phyloP scores from a whole-genome alignment of 2,797 vertebrate species.

The Rallus crepitans region DNA sequence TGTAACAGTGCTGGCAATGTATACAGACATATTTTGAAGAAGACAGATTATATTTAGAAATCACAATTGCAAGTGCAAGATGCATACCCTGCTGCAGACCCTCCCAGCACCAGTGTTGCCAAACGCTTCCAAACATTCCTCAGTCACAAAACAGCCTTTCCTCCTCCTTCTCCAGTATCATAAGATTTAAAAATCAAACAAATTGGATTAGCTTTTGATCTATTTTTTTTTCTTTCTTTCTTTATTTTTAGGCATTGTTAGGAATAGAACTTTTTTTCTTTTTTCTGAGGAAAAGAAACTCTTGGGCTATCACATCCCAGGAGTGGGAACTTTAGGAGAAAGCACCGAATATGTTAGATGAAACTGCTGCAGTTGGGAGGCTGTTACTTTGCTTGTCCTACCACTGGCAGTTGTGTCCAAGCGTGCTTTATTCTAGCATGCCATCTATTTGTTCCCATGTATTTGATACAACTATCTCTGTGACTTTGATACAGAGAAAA shows the following conservation, averaged over 20 bases:
- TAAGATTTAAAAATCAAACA: conserved; percentile 23
- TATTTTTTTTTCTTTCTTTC: not conserved
- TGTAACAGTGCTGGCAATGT: not conserved
- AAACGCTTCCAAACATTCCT: not conserved
- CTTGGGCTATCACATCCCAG: not conserved
- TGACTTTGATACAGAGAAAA: not conserved
- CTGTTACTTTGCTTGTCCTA: not conserved
- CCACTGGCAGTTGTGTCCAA: not conserved
- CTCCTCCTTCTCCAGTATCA: not conserved
- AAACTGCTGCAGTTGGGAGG: not conserved
- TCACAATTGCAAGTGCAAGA: not conserved
- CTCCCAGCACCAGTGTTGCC: not conserved
- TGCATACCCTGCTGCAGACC: not conserved
- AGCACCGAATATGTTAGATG: not conserved
- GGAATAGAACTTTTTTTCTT: not conserved
- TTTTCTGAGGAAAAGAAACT: not conserved
- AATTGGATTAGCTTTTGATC: not conserved
- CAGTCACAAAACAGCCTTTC: not conserved
- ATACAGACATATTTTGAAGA: not conserved
- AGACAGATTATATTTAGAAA: conserved; percentile 28
- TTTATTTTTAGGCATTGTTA: not conserved
- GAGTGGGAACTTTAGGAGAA: not conserved
- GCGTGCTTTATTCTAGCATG: not conserved
- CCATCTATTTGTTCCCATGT: not conserved
- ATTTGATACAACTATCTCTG: not conserved